These are phyloP conservation scores for Cephus nigrinus DNA, from an alignment of 2,888 invertebrate genomes.

Conservation along the genomic window DNA sequence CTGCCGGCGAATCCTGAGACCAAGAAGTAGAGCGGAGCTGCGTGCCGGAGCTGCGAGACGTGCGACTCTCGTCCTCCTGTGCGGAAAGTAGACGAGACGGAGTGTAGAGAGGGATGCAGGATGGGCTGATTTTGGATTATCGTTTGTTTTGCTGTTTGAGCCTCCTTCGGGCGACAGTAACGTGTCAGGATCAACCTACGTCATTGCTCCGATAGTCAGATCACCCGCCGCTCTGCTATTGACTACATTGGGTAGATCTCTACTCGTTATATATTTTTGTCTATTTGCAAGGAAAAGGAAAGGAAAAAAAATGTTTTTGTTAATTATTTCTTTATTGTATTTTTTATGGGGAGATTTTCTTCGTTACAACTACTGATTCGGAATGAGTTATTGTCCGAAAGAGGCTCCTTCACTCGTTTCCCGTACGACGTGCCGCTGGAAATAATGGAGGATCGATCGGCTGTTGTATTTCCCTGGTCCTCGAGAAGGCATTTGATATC, in stretches of 20 bases:
- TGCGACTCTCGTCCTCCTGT: background rate
- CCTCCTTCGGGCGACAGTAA: background rate
- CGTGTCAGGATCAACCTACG: background rate
- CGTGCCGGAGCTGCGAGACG: background rate
- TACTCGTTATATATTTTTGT: slow-evolving; percentile 7
- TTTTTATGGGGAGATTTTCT: background rate
- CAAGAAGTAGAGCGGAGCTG: slow-evolving; percentile 45
- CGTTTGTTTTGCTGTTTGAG: background rate
- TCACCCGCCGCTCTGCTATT: background rate
- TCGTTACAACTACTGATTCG: background rate
- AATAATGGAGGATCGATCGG: background rate
- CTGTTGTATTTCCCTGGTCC: background rate
- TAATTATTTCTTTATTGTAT: background rate
- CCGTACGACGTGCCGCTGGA: background rate
- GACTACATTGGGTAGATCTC: background rate
- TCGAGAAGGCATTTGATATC: background rate
- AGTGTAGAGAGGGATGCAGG: slow-evolving; percentile 1
- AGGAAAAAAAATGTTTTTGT: background rate
- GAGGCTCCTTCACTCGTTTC: background rate
- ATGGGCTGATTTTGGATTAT: background rate
- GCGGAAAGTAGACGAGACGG: background rate
- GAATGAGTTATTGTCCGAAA: background rate
- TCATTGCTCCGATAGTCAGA: background rate
- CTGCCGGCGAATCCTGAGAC: slow-evolving; percentile 30
- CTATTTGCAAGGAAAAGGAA: background rate